phyloP scores from a whole-genome alignment of 2,888 invertebrate genomes.

The Synergus itoensis region DNA sequence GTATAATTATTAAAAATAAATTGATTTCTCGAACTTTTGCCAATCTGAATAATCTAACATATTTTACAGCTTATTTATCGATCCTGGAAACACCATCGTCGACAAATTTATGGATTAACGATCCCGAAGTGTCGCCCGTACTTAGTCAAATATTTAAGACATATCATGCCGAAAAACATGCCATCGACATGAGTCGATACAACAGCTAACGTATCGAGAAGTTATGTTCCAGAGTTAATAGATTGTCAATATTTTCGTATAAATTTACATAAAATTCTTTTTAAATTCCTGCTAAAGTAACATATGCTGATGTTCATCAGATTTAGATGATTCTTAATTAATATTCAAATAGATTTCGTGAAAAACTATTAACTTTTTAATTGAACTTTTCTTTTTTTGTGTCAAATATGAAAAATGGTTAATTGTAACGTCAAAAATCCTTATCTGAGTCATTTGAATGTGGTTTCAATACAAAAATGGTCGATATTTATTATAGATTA shows the following conservation, averaged over 20 bases:
- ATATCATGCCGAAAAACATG: constrained; percentile 83
- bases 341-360: not conserved
- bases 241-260: constrained; percentile 35
- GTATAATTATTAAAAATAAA: constrained; percentile 70
- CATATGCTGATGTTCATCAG: not conserved
- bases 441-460: not conserved
- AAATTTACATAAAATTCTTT: not conserved
- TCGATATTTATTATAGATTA: constrained; percentile 1
- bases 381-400: not conserved
- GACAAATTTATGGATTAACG: constrained; percentile 83
- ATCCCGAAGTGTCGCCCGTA: constrained; percentile 84
- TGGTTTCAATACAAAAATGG: not conserved
- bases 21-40: constrained; percentile 17
- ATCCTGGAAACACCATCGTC: constrained; percentile 84
- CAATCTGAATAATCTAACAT: constrained; percentile 6
- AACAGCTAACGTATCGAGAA: constrained; percentile 56
- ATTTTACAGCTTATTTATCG: constrained; percentile 82
- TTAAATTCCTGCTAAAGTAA: not conserved
- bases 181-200: constrained; percentile 79
- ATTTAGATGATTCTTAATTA: not conserved
- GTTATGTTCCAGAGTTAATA: constrained; percentile 31
- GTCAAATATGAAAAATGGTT: not conserved
- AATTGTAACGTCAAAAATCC: not conserved
- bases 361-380: not conserved
- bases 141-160: constrained; percentile 84